Conservation (phyloP, 2,888 invertebrate genomes). For the Cistogaster globosa region DNA sequence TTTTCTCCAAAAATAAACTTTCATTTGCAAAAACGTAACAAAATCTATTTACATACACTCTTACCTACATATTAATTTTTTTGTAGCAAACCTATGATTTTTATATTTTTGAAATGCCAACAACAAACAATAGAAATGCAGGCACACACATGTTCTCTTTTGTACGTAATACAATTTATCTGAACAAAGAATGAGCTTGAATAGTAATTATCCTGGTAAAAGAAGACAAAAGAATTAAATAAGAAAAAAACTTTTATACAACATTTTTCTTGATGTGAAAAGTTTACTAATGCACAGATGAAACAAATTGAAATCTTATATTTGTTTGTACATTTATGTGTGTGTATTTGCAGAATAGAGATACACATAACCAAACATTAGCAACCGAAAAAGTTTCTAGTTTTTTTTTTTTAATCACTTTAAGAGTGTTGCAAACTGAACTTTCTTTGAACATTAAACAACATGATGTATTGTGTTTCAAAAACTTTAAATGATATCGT, state of each 20-base stretch:
- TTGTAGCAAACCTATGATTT: slow-evolving; percentile 22
- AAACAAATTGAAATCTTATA: slow-evolving; percentile 42
- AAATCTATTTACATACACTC: slow-evolving; percentile 24
- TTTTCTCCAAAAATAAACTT: slow-evolving; percentile 33
- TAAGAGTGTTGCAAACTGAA: too few species aligned
- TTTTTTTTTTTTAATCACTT: slow-evolving; percentile 1
- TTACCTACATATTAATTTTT: slow-evolving; percentile 3
- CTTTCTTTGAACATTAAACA: too few species aligned
- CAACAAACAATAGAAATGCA: too few species aligned
- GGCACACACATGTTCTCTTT: neutral
- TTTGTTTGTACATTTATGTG: too few species aligned
- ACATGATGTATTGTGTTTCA: too few species aligned
- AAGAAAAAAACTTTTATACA: slow-evolving; percentile 28
- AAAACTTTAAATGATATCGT: too few species aligned
- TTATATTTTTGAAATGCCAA: too few species aligned
- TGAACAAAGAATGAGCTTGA: slow-evolving; percentile 48
- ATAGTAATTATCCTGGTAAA: slow-evolving; percentile 57
- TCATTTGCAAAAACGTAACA: slow-evolving; percentile 28
- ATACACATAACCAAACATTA: slow-evolving; percentile 5
- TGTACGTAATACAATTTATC: slow-evolving; percentile 66
- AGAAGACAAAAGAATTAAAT: neutral
- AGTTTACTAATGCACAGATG: slow-evolving; percentile 21
- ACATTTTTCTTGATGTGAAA: slow-evolving; percentile 53
- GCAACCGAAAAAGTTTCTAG: too few species aligned
- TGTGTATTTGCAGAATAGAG: too few species aligned